phyloP scores from a whole-genome alignment of 2,113 vertebrate genomes.

The Tychaedon coryphoeus region DNA sequence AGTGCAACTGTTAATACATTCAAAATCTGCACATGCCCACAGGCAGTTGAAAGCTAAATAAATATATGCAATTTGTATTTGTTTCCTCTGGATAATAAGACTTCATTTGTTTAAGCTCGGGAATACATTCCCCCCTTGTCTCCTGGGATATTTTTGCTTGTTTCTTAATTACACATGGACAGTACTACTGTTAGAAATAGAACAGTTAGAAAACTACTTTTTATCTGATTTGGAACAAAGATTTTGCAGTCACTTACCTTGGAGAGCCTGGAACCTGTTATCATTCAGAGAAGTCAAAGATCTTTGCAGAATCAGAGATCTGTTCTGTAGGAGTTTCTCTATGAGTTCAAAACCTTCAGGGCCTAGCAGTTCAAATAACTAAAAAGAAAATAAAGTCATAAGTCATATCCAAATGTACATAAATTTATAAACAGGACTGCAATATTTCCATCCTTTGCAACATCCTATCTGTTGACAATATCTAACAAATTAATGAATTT shows the following conservation, averaged over 20 bases:
- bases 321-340: slow-evolving; percentile 88
- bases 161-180: not conserved
- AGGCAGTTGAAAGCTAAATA: not conserved
- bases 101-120: not conserved
- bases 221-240: not conserved
- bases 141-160: not conserved
- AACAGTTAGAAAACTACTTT: not conserved
- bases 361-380: slow-evolving; percentile 95
- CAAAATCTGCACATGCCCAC: not conserved
- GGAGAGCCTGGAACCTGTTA: slow-evolving; percentile 72
- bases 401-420: not conserved
- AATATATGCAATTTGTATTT: not conserved
- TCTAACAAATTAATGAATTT: not conserved
- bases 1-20: not conserved
- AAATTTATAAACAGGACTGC: not conserved
- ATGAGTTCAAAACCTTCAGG: slow-evolving; percentile 94
- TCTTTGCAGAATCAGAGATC: slow-evolving; percentile 82
- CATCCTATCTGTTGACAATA: not conserved
- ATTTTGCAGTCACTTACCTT: slow-evolving; percentile 76
- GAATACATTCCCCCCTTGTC: not conserved
- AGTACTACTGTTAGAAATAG: not conserved
- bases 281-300: slow-evolving; percentile 78
- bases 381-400: not conserved
- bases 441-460: not conserved
- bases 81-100: not conserved